These are phyloP conservation scores for Dermolepida albohirtum DNA, from an alignment of 2,888 invertebrate species.

Conservation along the genomic window DNA sequence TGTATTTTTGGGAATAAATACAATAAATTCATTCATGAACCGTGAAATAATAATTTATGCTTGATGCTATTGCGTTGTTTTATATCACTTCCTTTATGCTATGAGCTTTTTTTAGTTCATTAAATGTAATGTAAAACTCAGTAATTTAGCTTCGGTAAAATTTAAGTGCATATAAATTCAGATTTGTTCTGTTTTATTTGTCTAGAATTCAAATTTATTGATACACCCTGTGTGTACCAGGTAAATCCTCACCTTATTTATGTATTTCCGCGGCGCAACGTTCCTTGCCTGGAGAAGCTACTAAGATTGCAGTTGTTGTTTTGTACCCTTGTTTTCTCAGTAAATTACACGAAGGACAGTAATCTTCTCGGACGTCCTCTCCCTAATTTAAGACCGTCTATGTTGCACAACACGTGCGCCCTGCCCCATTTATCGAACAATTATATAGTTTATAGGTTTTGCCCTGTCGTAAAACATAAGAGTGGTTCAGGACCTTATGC, in stretches of 20 bases:
- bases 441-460: conserved; percentile 46
- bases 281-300: conserved; percentile 40
- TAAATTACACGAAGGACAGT: conserved; percentile 61
- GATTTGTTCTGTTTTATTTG: conserved; percentile 30
- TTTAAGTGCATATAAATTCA: conserved; percentile 16
- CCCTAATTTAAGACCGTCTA: conserved; percentile 58
- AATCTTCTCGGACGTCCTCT: conserved; percentile 59
- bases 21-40: too few relatives aligned
- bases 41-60: too few relatives aligned
- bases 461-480: conserved; percentile 38
- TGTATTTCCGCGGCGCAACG: conserved; percentile 23
- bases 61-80: too few relatives aligned
- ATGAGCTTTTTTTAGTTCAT: too few relatives aligned
- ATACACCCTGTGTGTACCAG: conserved; percentile 22
- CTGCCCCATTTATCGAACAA: conserved; percentile 43
- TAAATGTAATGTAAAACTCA: background rate
- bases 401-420: conserved; percentile 49
- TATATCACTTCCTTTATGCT: too few relatives aligned
- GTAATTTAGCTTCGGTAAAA: background rate
- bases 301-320: conserved; percentile 59
- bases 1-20: too few relatives aligned
- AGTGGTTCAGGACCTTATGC: conserved; percentile 34
- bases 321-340: conserved; percentile 61
- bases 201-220: conserved; percentile 26
- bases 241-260: conserved; percentile 36